A percentile compares a stretch with the other conserved stretches of the same genome.
These are phyloP conservation scores for Sus cebifrons DNA, from an alignment of 2,797 vertebrate genomes.

Conservation along the genomic window DNA sequence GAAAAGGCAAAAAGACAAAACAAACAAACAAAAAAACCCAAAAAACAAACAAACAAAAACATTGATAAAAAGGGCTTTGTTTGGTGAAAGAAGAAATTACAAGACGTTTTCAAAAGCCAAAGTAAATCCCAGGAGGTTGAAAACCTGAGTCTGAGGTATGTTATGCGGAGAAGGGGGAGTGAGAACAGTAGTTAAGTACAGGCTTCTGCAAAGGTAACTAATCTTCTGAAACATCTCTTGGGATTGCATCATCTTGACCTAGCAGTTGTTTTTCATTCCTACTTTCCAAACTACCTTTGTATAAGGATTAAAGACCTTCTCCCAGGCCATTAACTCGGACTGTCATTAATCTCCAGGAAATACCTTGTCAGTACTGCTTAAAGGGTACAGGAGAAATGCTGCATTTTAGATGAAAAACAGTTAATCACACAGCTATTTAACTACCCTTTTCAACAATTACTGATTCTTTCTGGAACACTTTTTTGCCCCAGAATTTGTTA, in stretches of 20 bases:
- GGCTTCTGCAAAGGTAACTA: conserved; percentile 60
- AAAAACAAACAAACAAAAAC: too few relatives aligned
- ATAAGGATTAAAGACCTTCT: conserved; percentile 73
- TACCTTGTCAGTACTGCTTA: conserved; percentile 73
- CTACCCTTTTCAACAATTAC: conserved; percentile 53
- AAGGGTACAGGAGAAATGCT: conserved; percentile 55
- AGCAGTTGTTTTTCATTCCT: conserved; percentile 75
- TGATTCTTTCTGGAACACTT: conserved; percentile 43
- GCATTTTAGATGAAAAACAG: conserved; percentile 62
- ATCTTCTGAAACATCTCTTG: conserved; percentile 61
- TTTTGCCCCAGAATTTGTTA: conserved; percentile 65
- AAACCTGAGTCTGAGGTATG: conserved; percentile 18
- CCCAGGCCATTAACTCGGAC: conserved; percentile 74
- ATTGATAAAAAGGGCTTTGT: conserved; percentile 23
- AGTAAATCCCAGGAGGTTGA: neutral
- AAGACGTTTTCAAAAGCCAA: conserved; percentile 50
- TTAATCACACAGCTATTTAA: conserved; percentile 70
- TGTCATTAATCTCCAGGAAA: conserved; percentile 82
- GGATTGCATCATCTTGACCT: conserved; percentile 61
- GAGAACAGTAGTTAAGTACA: conserved; percentile 49
- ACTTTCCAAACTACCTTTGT: conserved; percentile 76
- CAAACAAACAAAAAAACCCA: too few relatives aligned
- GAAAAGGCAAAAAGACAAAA: too few relatives aligned
- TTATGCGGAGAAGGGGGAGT: neutral
- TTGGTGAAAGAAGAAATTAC: conserved; percentile 46